phyloP scores from a whole-genome alignment of 2,888 invertebrate genomes.

The Amiota minor region DNA sequence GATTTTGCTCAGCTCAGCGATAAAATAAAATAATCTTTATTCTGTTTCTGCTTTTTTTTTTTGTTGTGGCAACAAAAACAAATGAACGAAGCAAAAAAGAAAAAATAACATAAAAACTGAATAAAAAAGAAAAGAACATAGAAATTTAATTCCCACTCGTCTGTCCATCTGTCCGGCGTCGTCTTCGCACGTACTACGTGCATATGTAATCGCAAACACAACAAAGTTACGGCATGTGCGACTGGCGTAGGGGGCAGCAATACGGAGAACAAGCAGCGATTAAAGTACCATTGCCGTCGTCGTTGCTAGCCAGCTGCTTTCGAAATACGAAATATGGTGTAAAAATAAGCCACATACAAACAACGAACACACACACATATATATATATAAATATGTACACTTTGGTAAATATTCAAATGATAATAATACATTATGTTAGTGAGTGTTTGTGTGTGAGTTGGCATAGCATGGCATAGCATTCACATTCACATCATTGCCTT shows the following conservation, averaged over 20 bases:
- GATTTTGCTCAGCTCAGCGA: conserved; percentile 62
- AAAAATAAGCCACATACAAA: not conserved
- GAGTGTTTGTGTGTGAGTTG: not conserved
- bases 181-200: too few relatives aligned
- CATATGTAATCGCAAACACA: too few relatives aligned
- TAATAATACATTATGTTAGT: not conserved
- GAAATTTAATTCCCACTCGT: conserved; percentile 52
- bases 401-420: conserved; percentile 5
- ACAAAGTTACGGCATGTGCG: too few relatives aligned
- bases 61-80: conserved; percentile 13
- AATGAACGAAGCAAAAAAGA: conserved; percentile 9
- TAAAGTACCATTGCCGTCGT: conserved; percentile 7
- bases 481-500: conserved; percentile 1
- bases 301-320: conserved; percentile 24
- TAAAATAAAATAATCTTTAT: conserved; percentile 46
- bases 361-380: too few relatives aligned
- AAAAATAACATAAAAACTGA: conserved; percentile 29
- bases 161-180: too few relatives aligned
- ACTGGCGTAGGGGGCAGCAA: not conserved
- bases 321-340: conserved; percentile 25
- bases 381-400: too few relatives aligned
- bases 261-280: not conserved
- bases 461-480: conserved; percentile 3
- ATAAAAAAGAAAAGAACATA: conserved; percentile 47
- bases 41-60: conserved; percentile 32